Evolutionary conservation across 2,888 invertebrate species (phyloP).

Genomic region (Aleiodes alternator): DNA sequence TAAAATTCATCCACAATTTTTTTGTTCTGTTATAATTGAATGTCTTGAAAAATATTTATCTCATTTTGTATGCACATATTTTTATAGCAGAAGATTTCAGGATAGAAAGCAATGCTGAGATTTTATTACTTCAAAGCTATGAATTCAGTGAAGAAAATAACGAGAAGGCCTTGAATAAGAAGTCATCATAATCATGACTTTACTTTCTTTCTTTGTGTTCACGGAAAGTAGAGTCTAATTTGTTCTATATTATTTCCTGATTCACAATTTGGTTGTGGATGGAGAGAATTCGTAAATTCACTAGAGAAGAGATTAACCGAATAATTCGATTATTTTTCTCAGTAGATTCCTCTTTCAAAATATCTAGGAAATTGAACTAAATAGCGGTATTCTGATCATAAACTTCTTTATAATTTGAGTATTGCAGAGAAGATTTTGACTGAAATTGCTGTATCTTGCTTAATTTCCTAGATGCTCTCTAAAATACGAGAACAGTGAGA

Average conservation of each 20-base stretch:
- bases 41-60: not conserved
- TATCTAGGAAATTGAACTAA: too few species aligned
- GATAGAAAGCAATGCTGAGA: constrained; percentile 7
- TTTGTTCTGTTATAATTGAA: not conserved
- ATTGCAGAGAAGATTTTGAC: too few species aligned
- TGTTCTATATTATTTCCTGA: not conserved
- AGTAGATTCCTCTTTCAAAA: too few species aligned
- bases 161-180: not conserved
- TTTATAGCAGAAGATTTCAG: not conserved
- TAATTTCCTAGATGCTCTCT: too few species aligned
- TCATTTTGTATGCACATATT: not conserved
- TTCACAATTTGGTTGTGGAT: too few species aligned
- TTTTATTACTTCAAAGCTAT: not conserved
- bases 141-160: constrained; percentile 19
- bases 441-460: too few species aligned
- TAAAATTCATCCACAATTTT: not conserved
- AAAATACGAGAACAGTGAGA: too few species aligned
- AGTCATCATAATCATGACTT: constrained; percentile 14
- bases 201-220: constrained; percentile 22
- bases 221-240: not conserved
- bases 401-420: too few species aligned
- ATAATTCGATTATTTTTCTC: too few species aligned
- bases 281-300: too few species aligned
- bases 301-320: too few species aligned
- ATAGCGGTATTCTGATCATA: too few species aligned